Conservation (phyloP, 2,113 vertebrate species). For the Malurus alboscapulatus region DNA sequence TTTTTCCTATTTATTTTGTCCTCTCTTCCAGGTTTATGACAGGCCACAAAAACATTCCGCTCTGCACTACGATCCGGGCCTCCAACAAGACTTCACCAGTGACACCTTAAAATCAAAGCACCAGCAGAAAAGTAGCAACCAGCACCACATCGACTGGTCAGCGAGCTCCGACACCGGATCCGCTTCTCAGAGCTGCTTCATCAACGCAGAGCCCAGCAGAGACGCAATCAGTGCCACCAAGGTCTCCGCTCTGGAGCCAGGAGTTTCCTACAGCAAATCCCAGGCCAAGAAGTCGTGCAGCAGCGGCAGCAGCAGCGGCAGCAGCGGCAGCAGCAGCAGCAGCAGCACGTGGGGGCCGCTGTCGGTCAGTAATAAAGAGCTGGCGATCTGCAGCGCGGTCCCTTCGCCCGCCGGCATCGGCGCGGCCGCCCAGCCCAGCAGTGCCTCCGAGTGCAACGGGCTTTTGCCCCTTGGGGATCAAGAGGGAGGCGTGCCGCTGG, state of each 20-base stretch:
- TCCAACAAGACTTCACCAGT: constrained; percentile 87
- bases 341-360: constrained; percentile 76
- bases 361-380: constrained; percentile 66
- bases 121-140: constrained; percentile 88
- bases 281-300: constrained; percentile 79
- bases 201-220: constrained; percentile 80
- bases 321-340: constrained; percentile 48
- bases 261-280: constrained; percentile 80
- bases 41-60: constrained; percentile 84
- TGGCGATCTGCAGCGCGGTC: constrained; percentile 57
- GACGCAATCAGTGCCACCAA: constrained; percentile 80
- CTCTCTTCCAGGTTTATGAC: constrained; percentile 84
- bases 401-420: constrained; percentile 58
- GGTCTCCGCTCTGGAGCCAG: constrained; percentile 75
- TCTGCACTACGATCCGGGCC: constrained; percentile 83
- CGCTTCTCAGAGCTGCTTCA: constrained; percentile 78
- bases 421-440: constrained; percentile 37
- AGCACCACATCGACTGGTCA: constrained; percentile 89
- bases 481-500: constrained; percentile 81
- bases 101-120: constrained; percentile 94
- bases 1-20: constrained; percentile 11
- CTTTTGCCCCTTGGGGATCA: constrained; percentile 75
- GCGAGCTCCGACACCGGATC: constrained; percentile 76
- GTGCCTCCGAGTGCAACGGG: constrained; percentile 64
- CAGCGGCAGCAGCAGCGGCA: constrained; percentile 38